phyloP scores from a whole-genome alignment of 2,797 vertebrate species.

The Tangara arthus region DNA sequence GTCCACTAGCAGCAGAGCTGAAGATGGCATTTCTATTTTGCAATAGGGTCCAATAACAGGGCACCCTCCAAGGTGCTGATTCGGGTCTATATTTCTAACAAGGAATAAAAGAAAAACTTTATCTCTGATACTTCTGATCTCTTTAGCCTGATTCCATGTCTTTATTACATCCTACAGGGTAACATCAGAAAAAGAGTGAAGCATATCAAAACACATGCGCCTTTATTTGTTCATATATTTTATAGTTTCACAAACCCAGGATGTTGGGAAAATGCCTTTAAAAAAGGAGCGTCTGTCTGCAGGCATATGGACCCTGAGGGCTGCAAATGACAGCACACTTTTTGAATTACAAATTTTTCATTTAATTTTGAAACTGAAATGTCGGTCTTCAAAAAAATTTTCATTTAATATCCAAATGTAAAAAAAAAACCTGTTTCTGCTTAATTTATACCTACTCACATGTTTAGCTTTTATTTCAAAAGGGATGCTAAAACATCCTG shows the following conservation, averaged over 20 bases:
- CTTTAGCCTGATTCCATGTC: not conserved
- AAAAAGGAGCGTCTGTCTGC: not conserved
- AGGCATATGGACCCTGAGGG: not conserved
- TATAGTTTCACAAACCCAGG: not conserved
- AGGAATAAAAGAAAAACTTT: not conserved
- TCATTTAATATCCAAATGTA: not conserved
- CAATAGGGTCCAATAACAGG: not conserved
- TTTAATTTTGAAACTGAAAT: constrained; percentile 2
- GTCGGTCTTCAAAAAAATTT: not conserved
- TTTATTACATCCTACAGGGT: not conserved
- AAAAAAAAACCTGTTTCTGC: not conserved
- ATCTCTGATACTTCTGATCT: not conserved
- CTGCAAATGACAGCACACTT: not conserved
- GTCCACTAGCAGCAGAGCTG: not conserved
- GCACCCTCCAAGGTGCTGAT: not conserved
- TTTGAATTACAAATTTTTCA: not conserved
- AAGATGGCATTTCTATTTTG: not conserved
- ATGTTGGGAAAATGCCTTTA: not conserved
- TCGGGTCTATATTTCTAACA: not conserved
- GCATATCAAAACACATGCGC: not conserved
- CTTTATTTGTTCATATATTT: not conserved
- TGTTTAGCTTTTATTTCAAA: not conserved
- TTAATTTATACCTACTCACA: not conserved
- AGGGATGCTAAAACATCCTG: not conserved
- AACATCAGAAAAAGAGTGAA: not conserved